phyloP scores from a whole-genome alignment of 1,140 invertebrate genomes.

The Wiebesia pumilae region DNA sequence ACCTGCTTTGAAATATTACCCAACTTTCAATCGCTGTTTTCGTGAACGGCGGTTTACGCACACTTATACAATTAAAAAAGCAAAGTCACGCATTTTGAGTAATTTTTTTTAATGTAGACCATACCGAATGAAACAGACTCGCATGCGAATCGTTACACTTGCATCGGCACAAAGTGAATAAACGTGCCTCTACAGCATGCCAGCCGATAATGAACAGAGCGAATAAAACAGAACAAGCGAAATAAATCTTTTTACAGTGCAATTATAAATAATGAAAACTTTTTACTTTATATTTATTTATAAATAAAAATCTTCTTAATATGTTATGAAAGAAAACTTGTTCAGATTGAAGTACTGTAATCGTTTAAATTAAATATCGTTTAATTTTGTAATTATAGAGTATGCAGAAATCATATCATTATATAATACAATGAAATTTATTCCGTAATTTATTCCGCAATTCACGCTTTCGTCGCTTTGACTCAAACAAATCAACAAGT shows the following conservation, averaged over 20 bases:
- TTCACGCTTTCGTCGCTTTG: not conserved
- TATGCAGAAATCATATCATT: constrained; percentile 2
- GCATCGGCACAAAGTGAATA: not conserved
- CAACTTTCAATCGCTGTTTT: not conserved
- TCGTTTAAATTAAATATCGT: not conserved
- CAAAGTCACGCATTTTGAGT: not conserved
- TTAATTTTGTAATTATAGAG: not conserved
- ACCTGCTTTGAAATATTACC: not conserved
- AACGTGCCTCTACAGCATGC: not conserved
- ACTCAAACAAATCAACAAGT: not conserved
- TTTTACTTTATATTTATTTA: not conserved
- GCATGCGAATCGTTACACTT: not conserved
- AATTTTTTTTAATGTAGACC: not conserved
- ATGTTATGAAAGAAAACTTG: not conserved
- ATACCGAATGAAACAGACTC: not conserved
- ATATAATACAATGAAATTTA: not conserved
- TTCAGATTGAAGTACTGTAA: not conserved
- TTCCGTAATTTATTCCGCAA: no score
- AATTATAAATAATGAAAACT: not conserved
- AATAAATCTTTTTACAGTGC: no score
- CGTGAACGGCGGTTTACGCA: not conserved
- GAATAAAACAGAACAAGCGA: constrained; percentile 27
- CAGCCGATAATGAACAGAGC: constrained; percentile 16
- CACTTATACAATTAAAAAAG: not conserved
- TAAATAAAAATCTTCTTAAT: not conserved